Evolutionary conservation across 2,888 invertebrate species (phyloP).

Genomic region (Lasioglossum figueresi): DNA sequence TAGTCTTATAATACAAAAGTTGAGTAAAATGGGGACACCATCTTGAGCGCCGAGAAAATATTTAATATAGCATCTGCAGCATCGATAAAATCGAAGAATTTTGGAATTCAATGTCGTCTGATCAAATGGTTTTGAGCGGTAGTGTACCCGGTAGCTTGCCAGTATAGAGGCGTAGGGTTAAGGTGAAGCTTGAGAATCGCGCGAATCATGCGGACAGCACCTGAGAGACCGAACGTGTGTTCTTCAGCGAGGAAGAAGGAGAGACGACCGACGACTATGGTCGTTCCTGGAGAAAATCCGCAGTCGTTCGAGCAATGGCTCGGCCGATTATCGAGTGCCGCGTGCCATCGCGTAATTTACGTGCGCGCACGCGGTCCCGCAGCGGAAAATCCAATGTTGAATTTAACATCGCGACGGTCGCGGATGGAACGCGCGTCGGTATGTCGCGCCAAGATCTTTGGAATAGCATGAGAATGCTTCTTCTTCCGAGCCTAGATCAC

Average conservation of each 20-base stretch:
- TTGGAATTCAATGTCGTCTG: background rate
- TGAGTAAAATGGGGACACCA: background rate
- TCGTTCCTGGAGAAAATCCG: slow-evolving; percentile 23
- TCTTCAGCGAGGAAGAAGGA: background rate
- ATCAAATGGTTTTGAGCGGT: slow-evolving; percentile 6
- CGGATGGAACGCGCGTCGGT: slow-evolving; percentile 17
- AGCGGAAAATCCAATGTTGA: slow-evolving; percentile 56
- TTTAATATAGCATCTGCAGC: background rate
- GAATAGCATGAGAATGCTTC: background rate
- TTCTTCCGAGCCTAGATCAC: background rate
- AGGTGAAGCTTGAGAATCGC: slow-evolving; percentile 37
- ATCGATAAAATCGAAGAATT: background rate
- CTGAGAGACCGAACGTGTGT: background rate
- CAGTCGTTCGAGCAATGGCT: slow-evolving; percentile 19
- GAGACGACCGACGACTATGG: slow-evolving; percentile 5
- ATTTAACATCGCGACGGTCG: slow-evolving; percentile 39
- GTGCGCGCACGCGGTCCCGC: slow-evolving; percentile 36
- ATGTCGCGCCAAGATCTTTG: background rate
- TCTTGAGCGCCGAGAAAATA: background rate
- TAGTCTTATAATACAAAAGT: background rate
- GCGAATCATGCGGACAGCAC: slow-evolving; percentile 3
- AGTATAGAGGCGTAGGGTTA: slow-evolving; percentile 68
- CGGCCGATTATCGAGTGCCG: slow-evolving; percentile 44
- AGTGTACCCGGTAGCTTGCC: slow-evolving; percentile 76
- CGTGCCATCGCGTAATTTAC: slow-evolving; percentile 62